Percentiles rank a stretch among this genome's conserved stretches.
phyloP scores from a whole-genome alignment of 2,888 invertebrate species.

The Polymixis flavicincta region DNA sequence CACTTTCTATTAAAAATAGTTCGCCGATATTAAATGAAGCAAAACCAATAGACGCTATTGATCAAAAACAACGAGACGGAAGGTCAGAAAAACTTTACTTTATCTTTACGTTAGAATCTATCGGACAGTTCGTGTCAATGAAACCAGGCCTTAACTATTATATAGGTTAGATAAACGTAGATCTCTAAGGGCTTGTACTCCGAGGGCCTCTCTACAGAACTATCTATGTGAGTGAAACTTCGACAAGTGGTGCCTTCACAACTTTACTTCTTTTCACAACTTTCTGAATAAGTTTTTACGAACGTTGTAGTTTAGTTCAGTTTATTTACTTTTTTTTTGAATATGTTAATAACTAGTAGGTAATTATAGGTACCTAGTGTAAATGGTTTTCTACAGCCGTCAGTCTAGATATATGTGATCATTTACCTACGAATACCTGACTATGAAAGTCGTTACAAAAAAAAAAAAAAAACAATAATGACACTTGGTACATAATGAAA shows the following conservation, averaged over 20 bases:
- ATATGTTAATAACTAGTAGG: too few relatives aligned
- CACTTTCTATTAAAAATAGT: neutral
- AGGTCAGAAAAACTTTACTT: neutral
- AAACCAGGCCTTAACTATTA: conserved; percentile 4
- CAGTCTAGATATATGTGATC: neutral
- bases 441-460: neutral
- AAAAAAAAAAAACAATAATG: neutral
- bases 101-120: neutral
- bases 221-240: conserved; percentile 9
- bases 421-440: neutral
- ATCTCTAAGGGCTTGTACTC: neutral
- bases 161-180: conserved; percentile 4
- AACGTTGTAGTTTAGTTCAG: neutral
- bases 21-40: neutral
- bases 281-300: neutral
- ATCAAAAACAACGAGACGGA: neutral
- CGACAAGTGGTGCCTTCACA: conserved; percentile 8
- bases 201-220: neutral
- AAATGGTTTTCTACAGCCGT: too few relatives aligned
- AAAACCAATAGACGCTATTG: neutral
- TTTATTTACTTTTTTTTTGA: neutral
- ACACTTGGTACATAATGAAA: neutral
- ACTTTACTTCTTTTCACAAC: conserved; percentile 6
- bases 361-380: neutral
- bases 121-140: neutral